A percentile compares a stretch with the other conserved stretches of the same genome.
These are phyloP conservation scores for Anas platyrhynchos DNA, from an alignment of 2,113 vertebrate genomes.

Conservation along the genomic window DNA sequence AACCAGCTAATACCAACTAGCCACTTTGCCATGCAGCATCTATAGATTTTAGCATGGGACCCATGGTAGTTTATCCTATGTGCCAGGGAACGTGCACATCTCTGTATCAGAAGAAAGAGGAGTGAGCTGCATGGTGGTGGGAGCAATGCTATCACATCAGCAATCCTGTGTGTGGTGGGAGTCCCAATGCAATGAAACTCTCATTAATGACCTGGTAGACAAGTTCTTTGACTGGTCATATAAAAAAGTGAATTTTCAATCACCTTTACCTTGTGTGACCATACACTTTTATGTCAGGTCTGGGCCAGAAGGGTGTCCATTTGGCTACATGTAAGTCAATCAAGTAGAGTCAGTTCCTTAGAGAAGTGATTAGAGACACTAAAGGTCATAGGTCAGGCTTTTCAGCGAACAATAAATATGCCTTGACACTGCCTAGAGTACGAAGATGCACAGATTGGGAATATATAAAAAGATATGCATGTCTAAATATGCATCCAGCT, in stretches of 20 bases:
- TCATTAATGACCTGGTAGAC: neutral
- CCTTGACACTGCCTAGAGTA: neutral
- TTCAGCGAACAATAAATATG: neutral
- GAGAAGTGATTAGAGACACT: neutral
- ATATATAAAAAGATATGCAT: neutral
- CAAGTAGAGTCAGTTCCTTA: neutral
- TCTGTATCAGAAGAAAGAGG: neutral
- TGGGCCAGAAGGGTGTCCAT: neutral
- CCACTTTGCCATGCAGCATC: accelerated
- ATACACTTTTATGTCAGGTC: accelerated
- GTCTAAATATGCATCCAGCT: neutral
- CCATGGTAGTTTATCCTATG: neutral
- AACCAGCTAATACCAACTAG: neutral
- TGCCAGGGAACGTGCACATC: neutral
- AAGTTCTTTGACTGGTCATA: neutral
- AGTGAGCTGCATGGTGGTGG: neutral
- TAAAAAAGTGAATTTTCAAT: neutral
- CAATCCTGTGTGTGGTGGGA: neutral
- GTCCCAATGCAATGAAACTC: accelerated
- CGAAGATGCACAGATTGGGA: neutral
- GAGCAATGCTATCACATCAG: neutral
- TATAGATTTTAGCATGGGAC: neutral
- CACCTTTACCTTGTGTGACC: neutral
- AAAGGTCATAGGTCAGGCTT: neutral
- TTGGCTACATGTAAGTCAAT: neutral